Conservation (phyloP, 1,140 invertebrate genomes). For the Rhizoglyphus robini region DNA sequence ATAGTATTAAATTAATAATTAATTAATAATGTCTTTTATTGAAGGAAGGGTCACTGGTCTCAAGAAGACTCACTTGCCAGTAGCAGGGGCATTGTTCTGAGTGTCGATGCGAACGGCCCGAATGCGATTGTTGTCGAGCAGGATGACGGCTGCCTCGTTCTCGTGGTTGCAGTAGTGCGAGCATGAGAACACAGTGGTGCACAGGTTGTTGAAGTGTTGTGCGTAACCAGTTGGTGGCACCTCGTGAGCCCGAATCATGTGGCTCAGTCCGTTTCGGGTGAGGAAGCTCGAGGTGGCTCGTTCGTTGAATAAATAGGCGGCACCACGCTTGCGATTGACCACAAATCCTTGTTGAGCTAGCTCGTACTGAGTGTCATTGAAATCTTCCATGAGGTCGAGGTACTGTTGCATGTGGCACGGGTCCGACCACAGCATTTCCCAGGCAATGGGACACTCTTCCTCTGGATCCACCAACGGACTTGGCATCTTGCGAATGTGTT, state of each 20-base stretch:
- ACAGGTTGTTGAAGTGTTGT: conserved; percentile 43
- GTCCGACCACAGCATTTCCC: conserved; percentile 66
- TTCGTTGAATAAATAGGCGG: conserved; percentile 52
- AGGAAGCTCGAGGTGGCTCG: conserved; percentile 52
- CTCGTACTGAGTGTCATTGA: not conserved
- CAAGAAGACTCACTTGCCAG: not conserved
- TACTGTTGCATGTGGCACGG: conserved; percentile 38
- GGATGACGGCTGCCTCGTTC: conserved; percentile 50
- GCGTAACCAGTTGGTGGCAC: conserved; percentile 35
- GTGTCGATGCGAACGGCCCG: conserved; percentile 45
- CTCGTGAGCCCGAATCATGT: conserved; percentile 57
- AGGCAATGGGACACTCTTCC: conserved; percentile 48
- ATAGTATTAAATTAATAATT: no score
- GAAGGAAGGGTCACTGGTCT: no score
- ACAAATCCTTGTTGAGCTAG: conserved; percentile 44
- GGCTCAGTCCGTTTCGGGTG: conserved; percentile 45
- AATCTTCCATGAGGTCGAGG: not conserved
- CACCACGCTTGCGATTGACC: conserved; percentile 48
- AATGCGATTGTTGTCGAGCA: conserved; percentile 42
- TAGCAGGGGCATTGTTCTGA: not conserved
- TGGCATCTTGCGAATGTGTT: conserved; percentile 43
- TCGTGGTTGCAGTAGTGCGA: conserved; percentile 48
- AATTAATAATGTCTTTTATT: no score
- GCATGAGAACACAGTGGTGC: conserved; percentile 52
- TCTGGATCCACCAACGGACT: conserved; percentile 47